Conservation (phyloP, 2,797 vertebrate genomes). For the Anabas testudineus region DNA sequence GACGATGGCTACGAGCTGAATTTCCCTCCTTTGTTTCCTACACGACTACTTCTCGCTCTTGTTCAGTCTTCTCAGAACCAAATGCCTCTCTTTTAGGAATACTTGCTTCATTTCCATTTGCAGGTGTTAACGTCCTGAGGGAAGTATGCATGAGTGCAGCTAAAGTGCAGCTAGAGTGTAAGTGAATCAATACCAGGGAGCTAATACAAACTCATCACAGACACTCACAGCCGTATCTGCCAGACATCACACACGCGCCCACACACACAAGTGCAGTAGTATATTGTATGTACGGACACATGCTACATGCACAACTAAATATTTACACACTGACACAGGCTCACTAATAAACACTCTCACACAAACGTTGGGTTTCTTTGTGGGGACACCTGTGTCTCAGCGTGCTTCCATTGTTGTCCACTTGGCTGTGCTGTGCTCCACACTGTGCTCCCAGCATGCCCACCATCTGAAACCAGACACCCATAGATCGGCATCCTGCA, state of each 20-base stretch:
- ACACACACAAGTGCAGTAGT: not conserved
- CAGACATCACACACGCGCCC: not conserved
- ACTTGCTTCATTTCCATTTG: conserved; percentile 65
- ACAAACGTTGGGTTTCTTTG: conserved; percentile 43
- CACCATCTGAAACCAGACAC: conserved; percentile 80
- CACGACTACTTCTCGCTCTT: conserved; percentile 13
- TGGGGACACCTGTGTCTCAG: conserved; percentile 77
- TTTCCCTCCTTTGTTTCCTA: conserved; percentile 50
- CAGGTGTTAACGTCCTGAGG: conserved; percentile 71
- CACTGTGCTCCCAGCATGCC: conserved; percentile 79
- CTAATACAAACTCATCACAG: conserved; percentile 57
- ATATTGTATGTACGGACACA: not conserved
- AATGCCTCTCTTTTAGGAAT: conserved; percentile 53
- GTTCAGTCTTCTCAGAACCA: conserved; percentile 19
- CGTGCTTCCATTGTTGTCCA: conserved; percentile 80
- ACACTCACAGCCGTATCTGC: conserved; percentile 7
- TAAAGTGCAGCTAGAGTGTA: conserved; percentile 74
- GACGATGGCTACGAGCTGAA: conserved; percentile 49
- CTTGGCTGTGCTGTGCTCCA: conserved; percentile 86
- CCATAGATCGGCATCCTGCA: conserved; percentile 73
- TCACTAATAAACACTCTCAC: conserved; percentile 55
- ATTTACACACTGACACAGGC: conserved; percentile 20
- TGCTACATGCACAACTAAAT: conserved; percentile 14
- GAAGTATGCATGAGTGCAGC: conserved; percentile 72
- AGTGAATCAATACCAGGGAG: conserved; percentile 72